Conservation (phyloP, 2,113 vertebrate species). For the Clarias magur region DNA sequence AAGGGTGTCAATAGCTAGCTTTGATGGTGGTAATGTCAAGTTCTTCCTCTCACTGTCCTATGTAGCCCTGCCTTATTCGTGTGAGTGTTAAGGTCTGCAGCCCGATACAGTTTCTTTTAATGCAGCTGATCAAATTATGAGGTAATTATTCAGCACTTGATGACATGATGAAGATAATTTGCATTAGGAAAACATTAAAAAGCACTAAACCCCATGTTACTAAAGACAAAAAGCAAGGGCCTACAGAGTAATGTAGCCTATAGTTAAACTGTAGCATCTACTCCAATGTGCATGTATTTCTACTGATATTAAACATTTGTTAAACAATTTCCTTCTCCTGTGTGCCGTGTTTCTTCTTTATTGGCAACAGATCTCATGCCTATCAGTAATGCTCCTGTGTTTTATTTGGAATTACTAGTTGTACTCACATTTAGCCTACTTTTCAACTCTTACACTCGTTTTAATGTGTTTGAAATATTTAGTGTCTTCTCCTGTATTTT, state of each 20-base stretch:
- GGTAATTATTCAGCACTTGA: neutral
- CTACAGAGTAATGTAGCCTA: neutral
- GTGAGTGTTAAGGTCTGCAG: neutral
- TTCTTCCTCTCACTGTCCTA: neutral
- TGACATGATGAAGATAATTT: neutral
- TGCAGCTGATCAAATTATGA: neutral
- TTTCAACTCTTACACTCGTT: neutral
- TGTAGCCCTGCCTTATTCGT: neutral
- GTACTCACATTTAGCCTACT: neutral
- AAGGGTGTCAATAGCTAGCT: neutral
- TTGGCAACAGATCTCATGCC: neutral
- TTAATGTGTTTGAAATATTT: neutral
- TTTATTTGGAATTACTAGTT: neutral
- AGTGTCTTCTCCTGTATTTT: neutral
- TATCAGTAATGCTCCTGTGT: neutral
- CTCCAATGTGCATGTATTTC: neutral
- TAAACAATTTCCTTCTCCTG: neutral
- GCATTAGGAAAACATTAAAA: neutral
- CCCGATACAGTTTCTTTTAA: neutral
- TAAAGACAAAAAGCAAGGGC: too few relatives aligned
- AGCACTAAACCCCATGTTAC: neutral
- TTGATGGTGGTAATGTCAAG: conserved; percentile 3
- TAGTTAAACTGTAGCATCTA: neutral
- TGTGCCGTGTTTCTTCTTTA: neutral
- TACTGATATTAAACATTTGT: neutral